Conservation (phyloP, 2,888 invertebrate species). For the Drepanosiphum platanoidis region DNA sequence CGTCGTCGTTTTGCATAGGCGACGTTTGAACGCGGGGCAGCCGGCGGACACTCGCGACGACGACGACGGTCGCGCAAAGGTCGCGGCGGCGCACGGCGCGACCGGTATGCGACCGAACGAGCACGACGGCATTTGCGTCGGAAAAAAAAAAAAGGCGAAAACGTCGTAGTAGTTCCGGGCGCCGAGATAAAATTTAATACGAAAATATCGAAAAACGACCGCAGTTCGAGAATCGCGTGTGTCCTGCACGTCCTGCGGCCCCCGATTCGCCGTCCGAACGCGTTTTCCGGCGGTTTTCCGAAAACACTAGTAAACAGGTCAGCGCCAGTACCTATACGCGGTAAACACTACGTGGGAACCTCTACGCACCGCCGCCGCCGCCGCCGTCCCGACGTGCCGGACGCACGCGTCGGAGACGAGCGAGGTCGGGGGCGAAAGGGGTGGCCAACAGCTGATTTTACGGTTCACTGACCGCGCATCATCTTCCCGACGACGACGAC, state of each 20-base stretch:
- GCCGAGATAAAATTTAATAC: too few species aligned
- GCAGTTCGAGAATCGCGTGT: background rate
- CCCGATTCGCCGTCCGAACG: too few species aligned
- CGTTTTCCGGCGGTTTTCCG: background rate
- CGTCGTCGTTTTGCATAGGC: slow-evolving; percentile 38
- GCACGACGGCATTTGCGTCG: slow-evolving; percentile 30
- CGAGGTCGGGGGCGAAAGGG: background rate
- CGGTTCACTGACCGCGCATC: slow-evolving; percentile 60
- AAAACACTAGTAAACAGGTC: background rate
- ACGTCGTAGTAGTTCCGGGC: background rate
- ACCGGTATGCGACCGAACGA: slow-evolving; percentile 8
- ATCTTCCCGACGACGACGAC: slow-evolving; percentile 31
- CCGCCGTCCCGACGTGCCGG: background rate
- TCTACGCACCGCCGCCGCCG: background rate
- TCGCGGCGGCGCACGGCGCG: slow-evolving; percentile 19
- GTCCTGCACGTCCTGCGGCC: background rate
- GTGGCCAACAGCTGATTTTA: slow-evolving; percentile 55
- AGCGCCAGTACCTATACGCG: background rate
- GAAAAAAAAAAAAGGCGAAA: too few species aligned
- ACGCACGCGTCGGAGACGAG: background rate
- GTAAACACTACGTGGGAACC: background rate
- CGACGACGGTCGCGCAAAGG: slow-evolving; percentile 33
- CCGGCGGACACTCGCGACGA: background rate
- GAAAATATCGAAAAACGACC: too few species aligned
- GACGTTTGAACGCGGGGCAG: slow-evolving; percentile 48